Evolutionary conservation across 2,888 invertebrate genomes (phyloP).

Genomic region (Trichopria drosophilae): DNA sequence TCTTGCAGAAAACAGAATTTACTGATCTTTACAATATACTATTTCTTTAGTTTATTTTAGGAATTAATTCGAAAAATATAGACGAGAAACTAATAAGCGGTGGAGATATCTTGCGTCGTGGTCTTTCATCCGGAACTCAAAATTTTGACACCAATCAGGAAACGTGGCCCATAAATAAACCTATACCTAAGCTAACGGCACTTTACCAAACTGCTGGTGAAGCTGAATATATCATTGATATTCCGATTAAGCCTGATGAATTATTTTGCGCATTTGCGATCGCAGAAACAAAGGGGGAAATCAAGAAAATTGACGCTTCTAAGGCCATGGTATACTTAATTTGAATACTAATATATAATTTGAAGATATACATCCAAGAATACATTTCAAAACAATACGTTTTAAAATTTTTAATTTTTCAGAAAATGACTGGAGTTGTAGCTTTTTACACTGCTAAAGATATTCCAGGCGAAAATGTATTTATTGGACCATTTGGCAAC

Average conservation of each 20-base stretch:
- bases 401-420: constrained; percentile 32
- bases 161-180: constrained; percentile 76
- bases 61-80: constrained; percentile 62
- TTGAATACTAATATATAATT: constrained; percentile 42
- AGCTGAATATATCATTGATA: constrained; percentile 76
- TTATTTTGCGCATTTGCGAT: constrained; percentile 69
- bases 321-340: constrained; percentile 65
- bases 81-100: constrained; percentile 63
- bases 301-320: constrained; percentile 66
- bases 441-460: constrained; percentile 70
- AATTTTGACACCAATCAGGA: constrained; percentile 70
- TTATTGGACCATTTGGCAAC: constrained; percentile 59
- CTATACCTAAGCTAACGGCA: constrained; percentile 75
- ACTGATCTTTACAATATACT: no score
- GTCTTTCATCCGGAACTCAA: constrained; percentile 70
- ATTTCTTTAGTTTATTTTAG: constrained; percentile 62
- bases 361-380: no score
- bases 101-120: constrained; percentile 64
- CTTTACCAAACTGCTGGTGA: constrained; percentile 73
- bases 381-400: no score
- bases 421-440: constrained; percentile 68
- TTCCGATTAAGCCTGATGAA: constrained; percentile 68
- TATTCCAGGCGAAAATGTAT: constrained; percentile 70
- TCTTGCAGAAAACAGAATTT: no score
- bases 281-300: constrained; percentile 62